A percentile compares a stretch with the other conserved stretches of the same genome.
Conservation (phyloP, 37 sponge, comb jelly and placozoan species). For the Diacarnus erythraeanus region DNA sequence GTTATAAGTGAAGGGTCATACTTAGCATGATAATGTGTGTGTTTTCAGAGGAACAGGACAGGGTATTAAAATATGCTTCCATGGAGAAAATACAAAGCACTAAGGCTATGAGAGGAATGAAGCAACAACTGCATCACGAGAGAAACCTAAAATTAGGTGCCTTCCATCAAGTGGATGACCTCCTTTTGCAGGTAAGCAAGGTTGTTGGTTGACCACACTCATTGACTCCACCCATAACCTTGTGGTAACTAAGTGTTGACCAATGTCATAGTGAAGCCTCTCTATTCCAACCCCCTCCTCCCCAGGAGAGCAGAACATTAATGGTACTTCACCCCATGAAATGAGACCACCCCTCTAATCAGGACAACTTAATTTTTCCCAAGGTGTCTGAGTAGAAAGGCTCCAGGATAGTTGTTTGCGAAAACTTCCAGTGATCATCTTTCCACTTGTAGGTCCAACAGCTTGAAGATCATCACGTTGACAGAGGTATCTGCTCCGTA, state of each 20-base stretch:
- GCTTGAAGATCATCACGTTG: no score
- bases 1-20: no score
- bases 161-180: constrained; percentile 74
- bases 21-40: not conserved
- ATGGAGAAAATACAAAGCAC: not conserved
- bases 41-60: constrained; percentile 4
- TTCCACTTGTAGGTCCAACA: no score
- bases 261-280: not conserved
- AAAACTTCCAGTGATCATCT: no score
- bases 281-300: not conserved
- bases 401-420: no score
- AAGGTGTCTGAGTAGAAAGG: no score
- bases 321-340: no score
- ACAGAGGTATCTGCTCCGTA: no score
- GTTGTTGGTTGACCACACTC: not conserved
- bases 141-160: constrained; percentile 77
- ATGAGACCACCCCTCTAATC: no score
- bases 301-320: no score
- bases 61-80: not conserved
- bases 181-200: constrained; percentile 45
- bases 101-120: constrained; percentile 24
- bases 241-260: not conserved
- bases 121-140: constrained; percentile 71
- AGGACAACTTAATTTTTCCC: no score
- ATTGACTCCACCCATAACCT: no score